These are phyloP conservation scores for Physella acuta DNA, from an alignment of 1,140 invertebrate genomes.

Conservation along the genomic window DNA sequence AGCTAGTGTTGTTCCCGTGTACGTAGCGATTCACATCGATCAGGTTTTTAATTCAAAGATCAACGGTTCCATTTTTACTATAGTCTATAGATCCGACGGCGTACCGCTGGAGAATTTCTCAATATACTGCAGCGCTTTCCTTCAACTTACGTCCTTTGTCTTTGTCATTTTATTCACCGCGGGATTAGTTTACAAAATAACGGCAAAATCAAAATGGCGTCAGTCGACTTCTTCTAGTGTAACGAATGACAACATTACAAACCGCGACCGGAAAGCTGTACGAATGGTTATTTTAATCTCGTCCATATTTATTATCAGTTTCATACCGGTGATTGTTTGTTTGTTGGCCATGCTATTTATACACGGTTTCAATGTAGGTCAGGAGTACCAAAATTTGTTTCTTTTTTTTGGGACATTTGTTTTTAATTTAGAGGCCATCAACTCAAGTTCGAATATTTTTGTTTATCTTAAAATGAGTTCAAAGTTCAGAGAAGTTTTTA, in stretches of 20 bases:
- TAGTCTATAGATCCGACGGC: neutral
- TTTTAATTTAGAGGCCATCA: conserved; percentile 7
- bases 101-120: conserved; percentile 3
- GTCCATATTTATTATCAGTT: conserved; percentile 16
- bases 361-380: conserved; percentile 15
- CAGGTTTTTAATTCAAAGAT: neutral
- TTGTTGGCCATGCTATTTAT: conserved; percentile 3
- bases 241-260: neutral
- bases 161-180: conserved; percentile 13
- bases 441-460: no score
- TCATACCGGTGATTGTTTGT: conserved; percentile 11
- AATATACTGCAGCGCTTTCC: conserved; percentile 17
- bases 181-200: conserved; percentile 12
- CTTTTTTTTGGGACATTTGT: conserved; percentile 14
- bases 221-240: neutral
- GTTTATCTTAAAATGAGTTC: no score
- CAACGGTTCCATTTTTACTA: neutral
- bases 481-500: no score
- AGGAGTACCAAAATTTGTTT: conserved; percentile 18
- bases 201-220: conserved; percentile 22
- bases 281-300: conserved; percentile 21
- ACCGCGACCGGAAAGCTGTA: conserved; percentile 10
- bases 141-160: conserved; percentile 10
- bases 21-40: neutral
- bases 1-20: conserved; percentile 5